A percentile compares a stretch with the other conserved stretches of the same genome.
These are phyloP conservation scores for Scartelaos histophorus DNA, from an alignment of 2,113 vertebrate species.

Conservation along the genomic window DNA sequence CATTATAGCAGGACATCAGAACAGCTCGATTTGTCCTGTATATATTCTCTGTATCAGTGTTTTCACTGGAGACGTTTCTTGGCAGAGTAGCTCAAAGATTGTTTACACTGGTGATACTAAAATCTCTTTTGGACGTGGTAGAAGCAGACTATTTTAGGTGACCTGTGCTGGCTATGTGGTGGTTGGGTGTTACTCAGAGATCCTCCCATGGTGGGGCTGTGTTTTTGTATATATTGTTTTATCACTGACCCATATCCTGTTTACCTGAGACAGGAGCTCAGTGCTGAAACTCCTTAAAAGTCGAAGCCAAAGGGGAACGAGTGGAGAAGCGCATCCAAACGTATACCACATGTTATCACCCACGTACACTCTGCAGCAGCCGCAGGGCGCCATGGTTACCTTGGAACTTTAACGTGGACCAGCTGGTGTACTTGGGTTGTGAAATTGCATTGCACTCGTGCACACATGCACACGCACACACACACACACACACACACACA, in stretches of 20 bases:
- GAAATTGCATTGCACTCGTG: constrained; percentile 80
- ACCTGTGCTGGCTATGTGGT: constrained; percentile 40
- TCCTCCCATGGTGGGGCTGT: constrained; percentile 56
- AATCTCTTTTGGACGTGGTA: constrained; percentile 44
- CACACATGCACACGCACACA: constrained; percentile 23
- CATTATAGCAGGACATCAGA: neutral
- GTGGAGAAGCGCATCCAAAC: constrained; percentile 80
- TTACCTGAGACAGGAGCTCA: constrained; percentile 81
- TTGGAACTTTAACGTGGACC: constrained; percentile 87
- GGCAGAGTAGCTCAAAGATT: constrained; percentile 46
- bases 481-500: constrained; percentile 23
- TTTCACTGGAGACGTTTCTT: constrained; percentile 38
- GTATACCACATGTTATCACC: constrained; percentile 83
- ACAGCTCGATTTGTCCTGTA: constrained; percentile 20
- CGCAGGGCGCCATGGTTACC: constrained; percentile 83
- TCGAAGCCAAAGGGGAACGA: constrained; percentile 70
- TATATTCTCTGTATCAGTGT: constrained; percentile 43
- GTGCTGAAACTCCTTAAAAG: constrained; percentile 81
- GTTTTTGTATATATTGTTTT: constrained; percentile 78
- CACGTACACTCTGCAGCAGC: constrained; percentile 71
- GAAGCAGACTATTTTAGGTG: constrained; percentile 57
- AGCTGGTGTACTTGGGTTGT: constrained; percentile 84
- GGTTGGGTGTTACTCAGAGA: constrained; percentile 48
- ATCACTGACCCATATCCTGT: constrained; percentile 83
- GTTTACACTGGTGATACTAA: constrained; percentile 48